Base-by-base conservation (phyloP, 1,140 invertebrate species). In the Branchinecta lynchi region DNA sequence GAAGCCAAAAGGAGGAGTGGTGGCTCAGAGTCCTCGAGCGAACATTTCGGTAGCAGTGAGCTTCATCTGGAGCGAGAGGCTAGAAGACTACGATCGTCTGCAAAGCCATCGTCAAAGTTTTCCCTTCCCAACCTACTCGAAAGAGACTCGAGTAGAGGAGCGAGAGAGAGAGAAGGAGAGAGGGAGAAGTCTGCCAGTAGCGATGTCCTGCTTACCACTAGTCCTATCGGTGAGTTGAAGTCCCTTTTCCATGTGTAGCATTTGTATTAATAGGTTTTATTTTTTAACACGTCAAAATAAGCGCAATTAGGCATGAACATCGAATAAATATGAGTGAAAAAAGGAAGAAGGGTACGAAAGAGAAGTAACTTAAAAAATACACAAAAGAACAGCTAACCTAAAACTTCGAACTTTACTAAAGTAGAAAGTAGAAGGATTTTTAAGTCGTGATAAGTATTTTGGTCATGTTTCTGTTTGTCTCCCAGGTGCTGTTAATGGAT, bases 1-100 rank as follows among this genome's bases (percentile, higher is more conserved):
- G 78, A 85, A 43, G 86, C 87, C 21, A 12, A 89, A 88, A 43
- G 88, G 44, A 87, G 85, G 87, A 71, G 72, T 66, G 69, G 69
- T 8, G 73, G 73, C 44, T 73, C 73, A 20, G 73, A 70, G 0
- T 73, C 73, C 15, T 71, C 73, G 7, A 73, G 70, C 45, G 73
- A 73, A 44, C 70, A 72, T 17, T 73, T 70, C 46, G 73, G 71
- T 5, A 73, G 67, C 66, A 71, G 71, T 60, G 69, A 73, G 17
- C 68, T 73, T 45, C 68, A 69, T 12, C 44, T 68, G 0, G 71
- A 71, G 17, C 60, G 71, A 43, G 71, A 71, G 21, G 44, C 60
- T 15, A 21, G 69, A n/a, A 67, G 71, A 7, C 65, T 71, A 20
- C 46, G 71, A 7, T 66, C 65, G 7, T 65, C 71, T 43, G 68